A percentile compares a stretch with the other conserved stretches of the same genome.
Evolutionary conservation across 2,113 vertebrate genomes (phyloP).

Genomic region (Carollia perspicillata): DNA sequence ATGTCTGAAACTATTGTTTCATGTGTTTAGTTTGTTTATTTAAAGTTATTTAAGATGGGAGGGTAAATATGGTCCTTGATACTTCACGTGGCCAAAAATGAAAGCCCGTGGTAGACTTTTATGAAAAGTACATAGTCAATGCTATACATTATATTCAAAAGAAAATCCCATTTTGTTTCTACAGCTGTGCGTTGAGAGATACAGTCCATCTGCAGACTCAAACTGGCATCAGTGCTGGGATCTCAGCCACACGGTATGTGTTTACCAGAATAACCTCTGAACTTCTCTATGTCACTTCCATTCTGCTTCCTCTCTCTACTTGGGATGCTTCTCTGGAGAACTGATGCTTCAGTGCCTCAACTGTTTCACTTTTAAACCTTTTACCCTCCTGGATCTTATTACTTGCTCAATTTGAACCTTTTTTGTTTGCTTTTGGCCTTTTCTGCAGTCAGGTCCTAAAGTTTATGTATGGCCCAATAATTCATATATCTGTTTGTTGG

Average conservation of each 20-base stretch:
- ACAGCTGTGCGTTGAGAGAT: not conserved
- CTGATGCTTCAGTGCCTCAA: not conserved
- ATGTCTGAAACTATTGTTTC: not conserved
- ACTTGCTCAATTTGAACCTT: constrained; percentile 43
- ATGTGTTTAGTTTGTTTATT: not conserved
- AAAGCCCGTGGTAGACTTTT: not conserved
- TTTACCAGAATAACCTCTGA: not conserved
- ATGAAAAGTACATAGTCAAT: not conserved
- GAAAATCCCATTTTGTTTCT: constrained; percentile 14
- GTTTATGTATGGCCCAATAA: constrained; percentile 58
- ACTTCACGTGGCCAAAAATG: not conserved
- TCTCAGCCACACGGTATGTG: not conserved
- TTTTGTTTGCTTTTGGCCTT: constrained; percentile 50
- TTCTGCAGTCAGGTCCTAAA: constrained; percentile 23
- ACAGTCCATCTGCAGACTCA: constrained; percentile 19
- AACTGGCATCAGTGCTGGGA: not conserved
- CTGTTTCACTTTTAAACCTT: constrained; percentile 28
- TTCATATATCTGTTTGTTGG: constrained; percentile 59
- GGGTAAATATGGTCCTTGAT: not conserved
- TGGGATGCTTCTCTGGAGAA: constrained; percentile 21
- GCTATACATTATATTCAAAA: not conserved
- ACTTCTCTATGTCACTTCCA: not conserved
- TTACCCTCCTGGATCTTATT: constrained; percentile 46
- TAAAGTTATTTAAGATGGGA: not conserved
- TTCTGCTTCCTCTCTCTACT: not conserved